Evolutionary conservation across 2,888 invertebrate species (phyloP).

Genomic region (Melitaea athalia): DNA sequence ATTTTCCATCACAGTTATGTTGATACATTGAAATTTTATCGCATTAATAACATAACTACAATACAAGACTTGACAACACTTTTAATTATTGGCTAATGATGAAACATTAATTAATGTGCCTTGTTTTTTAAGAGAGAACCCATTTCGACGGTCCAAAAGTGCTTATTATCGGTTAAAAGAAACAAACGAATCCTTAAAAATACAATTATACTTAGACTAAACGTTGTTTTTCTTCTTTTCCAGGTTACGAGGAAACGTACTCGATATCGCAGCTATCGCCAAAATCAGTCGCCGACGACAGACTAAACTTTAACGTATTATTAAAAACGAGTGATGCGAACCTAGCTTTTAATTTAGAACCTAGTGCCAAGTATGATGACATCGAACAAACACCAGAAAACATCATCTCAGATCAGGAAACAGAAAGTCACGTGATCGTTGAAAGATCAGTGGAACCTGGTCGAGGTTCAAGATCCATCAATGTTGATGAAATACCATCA

Average conservation of each 20-base stretch:
- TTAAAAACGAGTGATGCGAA: slow-evolving; percentile 64
- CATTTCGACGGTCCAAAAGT: too few relatives aligned
- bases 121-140: too few relatives aligned
- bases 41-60: too few relatives aligned
- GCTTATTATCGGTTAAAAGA: too few relatives aligned
- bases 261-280: slow-evolving; percentile 87
- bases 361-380: slow-evolving; percentile 59
- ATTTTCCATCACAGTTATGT: too few relatives aligned
- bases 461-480: slow-evolving; percentile 77
- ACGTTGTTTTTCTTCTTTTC: slow-evolving; percentile 48
- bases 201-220: background rate
- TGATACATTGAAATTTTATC: too few relatives aligned
- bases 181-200: background rate
- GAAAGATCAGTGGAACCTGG: slow-evolving; percentile 81
- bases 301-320: slow-evolving; percentile 51
- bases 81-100: too few relatives aligned
- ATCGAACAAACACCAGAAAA: slow-evolving; percentile 46
- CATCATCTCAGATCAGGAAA: slow-evolving; percentile 46
- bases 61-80: too few relatives aligned
- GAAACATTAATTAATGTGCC: too few relatives aligned
- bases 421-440: slow-evolving; percentile 70
- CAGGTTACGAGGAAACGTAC: slow-evolving; percentile 81
- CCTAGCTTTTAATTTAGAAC: slow-evolving; percentile 68
- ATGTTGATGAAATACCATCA: slow-evolving; percentile 75
- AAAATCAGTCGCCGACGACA: slow-evolving; percentile 77